Percentiles rank a stretch among this genome's conserved stretches.
phyloP scores from a whole-genome alignment of 2,888 invertebrate genomes.

The Heliconius ethilla region DNA sequence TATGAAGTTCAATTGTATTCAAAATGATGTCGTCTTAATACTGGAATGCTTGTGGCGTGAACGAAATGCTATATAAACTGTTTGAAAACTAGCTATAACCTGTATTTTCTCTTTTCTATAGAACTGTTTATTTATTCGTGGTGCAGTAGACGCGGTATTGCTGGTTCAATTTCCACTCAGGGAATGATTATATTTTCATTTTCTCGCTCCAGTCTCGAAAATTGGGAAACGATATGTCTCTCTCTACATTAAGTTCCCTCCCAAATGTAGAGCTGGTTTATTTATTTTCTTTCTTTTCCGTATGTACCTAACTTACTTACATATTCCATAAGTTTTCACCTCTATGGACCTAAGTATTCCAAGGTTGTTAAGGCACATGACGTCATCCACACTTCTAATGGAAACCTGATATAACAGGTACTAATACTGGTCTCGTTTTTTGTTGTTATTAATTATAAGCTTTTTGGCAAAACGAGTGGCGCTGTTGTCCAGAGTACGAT shows the following conservation, averaged over 20 bases:
- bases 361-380: conserved; percentile 14
- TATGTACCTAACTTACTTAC: not conserved
- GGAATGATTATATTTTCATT: too few species aligned
- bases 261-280: too few species aligned
- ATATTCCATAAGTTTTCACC: not conserved
- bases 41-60: not conserved
- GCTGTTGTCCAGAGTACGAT: not conserved
- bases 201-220: too few species aligned
- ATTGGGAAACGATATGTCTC: not conserved
- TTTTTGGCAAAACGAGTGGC: not conserved
- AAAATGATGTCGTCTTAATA: not conserved
- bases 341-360: not conserved
- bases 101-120: not conserved
- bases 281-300: not conserved
- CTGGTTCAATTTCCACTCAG: too few species aligned
- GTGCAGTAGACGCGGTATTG: too few species aligned
- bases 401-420: conserved; percentile 19
- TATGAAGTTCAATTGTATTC: conserved; percentile 13
- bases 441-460: not conserved
- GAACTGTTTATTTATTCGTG: not conserved
- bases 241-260: not conserved
- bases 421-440: conserved; percentile 3
- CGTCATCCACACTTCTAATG: conserved; percentile 16
- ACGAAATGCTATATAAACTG: not conserved
- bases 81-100: not conserved